Base-by-base conservation (phyloP, 2,797 vertebrate species). In the Onychomys torridus region DNA sequence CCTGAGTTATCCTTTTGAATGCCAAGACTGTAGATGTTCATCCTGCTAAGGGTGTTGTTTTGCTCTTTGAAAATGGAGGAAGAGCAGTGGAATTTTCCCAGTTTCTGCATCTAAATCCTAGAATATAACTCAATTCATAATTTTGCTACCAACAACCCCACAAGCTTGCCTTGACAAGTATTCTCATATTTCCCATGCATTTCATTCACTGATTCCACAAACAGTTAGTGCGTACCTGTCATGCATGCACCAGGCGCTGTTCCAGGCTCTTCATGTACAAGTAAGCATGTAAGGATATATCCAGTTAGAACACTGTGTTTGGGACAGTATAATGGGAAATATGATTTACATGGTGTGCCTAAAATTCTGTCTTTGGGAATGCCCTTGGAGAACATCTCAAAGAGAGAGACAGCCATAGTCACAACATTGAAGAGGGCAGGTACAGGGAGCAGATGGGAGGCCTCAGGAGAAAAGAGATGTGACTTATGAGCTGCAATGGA, bases 41-140 rank as follows among this genome's bases (percentile, higher is more conserved):
- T 61, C 34, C 49, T 79, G 34, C 76, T 32, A 40, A 40, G 29
- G 3, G n/a, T 25, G 13, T 37, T 95, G 43, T 46, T 89, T 32
- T 77, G 29, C 55, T 34, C 27, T 65, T 94, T 88, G 55, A 89
- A 94, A 94, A 77, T 65, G n/a, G 86, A 61, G 16, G 6, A 59
- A 37, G 37, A 83, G 3, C 82, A 67, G n/a, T 57, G 49, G 69
- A 59, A 49, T 89, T 84, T 85, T 7, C 8, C 63, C 89, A 89
- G 43, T 73, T 77, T 91, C 69, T 83, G 7, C 71, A 95, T 78
- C 63, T 81, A 90, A 94, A 94, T 75, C 71, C 63, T 79, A 55
- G 17, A 37, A 29, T 69, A 49, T 65, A 91, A 27, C n/a, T 49
- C 37, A 86, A 40, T 91, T 75, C 59, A 73, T 92, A 46, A 57